Evolutionary conservation across 2,888 invertebrate genomes (phyloP), one percentile per base, ranked within the genome.

Genomic region (Eristalis arbustorum): DNA sequence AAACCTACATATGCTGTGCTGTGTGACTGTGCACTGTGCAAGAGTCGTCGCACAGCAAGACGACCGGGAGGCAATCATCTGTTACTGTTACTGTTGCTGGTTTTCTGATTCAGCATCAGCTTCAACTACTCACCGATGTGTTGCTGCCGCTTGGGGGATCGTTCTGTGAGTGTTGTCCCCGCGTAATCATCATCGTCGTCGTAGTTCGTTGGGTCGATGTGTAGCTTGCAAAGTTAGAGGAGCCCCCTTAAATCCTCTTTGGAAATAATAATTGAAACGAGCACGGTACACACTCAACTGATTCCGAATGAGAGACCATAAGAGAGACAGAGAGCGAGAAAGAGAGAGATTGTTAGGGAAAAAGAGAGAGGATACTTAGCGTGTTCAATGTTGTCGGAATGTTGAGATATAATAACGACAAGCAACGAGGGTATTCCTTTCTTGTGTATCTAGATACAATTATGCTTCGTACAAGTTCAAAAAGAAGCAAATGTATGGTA

Each of bases 221-320:
- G 49, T 18, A 49, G 49, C 18, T 49, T 49, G 49, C 49, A 18
- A 18, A 49, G 49, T 18, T 18, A 49, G 49, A 49, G 49, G 49
- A 49, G 49, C 49, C 68, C 63, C 72, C 76, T 49, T 49, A 49
- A 49, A 73, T 80, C 73, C 71, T 79, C 59, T 68, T 78, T 18
- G 56, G 76, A 34, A 68, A 79, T 87, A 68, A 79, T 87, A 87
- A 87, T 87, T 87, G 82, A 87, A 87, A 82, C 74, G 69, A 87
- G 78, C 77, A 64, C 59, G 71, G 25, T 69, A 69, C 18, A 69
- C 18, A 49, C 18, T 42, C 42, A 8, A 6, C 37, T 13, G 37
- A 37, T 37, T 18, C 49, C 0, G 59, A 3, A 23, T 18, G 23
- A 11, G 14, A 59, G 1, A 11, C 22, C 3, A 14, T 13, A 11